Conservation (phyloP, 2,113 vertebrate genomes). For the Urocynchramus pylzowi region DNA sequence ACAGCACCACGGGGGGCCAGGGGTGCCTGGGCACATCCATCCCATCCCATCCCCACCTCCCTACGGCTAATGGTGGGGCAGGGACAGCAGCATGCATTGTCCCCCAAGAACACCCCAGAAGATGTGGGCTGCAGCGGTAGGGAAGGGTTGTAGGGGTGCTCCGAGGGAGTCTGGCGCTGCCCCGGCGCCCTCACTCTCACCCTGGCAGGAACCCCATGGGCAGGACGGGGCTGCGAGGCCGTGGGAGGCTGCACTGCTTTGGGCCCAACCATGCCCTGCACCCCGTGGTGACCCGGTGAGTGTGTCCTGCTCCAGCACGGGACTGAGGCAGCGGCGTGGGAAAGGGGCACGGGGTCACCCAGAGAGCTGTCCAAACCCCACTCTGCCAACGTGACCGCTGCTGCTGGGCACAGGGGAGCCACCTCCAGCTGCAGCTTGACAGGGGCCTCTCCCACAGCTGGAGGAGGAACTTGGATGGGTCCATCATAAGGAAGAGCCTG, state of each 20-base stretch:
- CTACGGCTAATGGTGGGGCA: rapidly evolving
- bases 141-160: rapidly evolving
- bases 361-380: not conserved
- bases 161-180: not conserved
- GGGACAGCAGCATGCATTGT: rapidly evolving
- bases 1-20: rapidly evolving
- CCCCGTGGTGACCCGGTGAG: constrained; percentile 84
- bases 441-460: constrained; percentile 55
- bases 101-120: too few relatives aligned
- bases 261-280: constrained; percentile 86
- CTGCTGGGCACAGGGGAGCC: not conserved
- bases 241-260: constrained; percentile 77
- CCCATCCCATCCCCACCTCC: not conserved
- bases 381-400: rapidly evolving
- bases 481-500: constrained; percentile 68
- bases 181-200: not conserved
- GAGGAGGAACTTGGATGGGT: constrained; percentile 72
- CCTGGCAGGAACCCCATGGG: constrained; percentile 86
- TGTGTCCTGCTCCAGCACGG: rapidly evolving
- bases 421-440: not conserved
- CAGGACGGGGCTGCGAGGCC: constrained; percentile 85
- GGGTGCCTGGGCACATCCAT: not conserved
- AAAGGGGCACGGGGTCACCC: not conserved
- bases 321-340: not conserved
- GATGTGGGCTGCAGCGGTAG: not conserved